phyloP scores from a whole-genome alignment of 1,140 invertebrate species.

The Globodera ellingtonae region DNA sequence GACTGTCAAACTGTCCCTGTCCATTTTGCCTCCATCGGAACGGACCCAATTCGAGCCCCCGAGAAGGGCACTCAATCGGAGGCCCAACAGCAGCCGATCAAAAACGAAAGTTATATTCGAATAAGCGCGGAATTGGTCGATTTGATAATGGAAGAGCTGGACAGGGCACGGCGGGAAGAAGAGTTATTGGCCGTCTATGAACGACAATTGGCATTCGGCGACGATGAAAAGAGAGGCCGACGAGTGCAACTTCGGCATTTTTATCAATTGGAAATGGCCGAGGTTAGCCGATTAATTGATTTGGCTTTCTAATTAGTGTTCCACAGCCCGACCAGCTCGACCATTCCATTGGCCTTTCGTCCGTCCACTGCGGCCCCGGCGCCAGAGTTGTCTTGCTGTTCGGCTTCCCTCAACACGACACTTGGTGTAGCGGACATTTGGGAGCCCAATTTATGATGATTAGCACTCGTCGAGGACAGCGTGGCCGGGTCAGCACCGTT shows the following conservation, averaged over 20 bases:
- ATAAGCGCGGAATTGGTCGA: conserved; percentile 13
- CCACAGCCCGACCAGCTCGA: background rate
- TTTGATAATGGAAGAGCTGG: conserved; percentile 14
- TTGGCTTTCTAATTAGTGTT: background rate
- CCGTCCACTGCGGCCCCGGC: conserved; percentile 31
- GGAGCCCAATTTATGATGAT: conserved; percentile 29
- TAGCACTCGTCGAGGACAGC: conserved; percentile 7
- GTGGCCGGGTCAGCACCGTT: conserved; percentile 12
- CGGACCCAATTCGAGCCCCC: conserved; percentile 16
- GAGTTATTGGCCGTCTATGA: conserved; percentile 11
- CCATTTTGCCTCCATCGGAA: background rate
- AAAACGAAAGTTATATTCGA: background rate
- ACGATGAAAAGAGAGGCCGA: background rate
- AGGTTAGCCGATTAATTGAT: conserved; percentile 2
- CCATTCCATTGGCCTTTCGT: conserved; percentile 12
- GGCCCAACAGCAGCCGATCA: background rate
- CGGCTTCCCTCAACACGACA: conserved; percentile 32
- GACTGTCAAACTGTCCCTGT: background rate
- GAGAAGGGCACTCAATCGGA: conserved; percentile 23
- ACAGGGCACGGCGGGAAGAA: background rate
- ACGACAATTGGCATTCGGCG: conserved; percentile 6
- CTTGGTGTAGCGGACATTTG: conserved; percentile 38
- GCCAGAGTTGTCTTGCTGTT: conserved; percentile 29
- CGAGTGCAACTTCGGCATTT: conserved; percentile 13
- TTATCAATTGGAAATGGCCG: conserved; percentile 4